Percentiles rank a stretch among this genome's conserved stretches.
Evolutionary conservation across 2,888 invertebrate genomes (phyloP).

Genomic region (Drosophila kokeensis): DNA sequence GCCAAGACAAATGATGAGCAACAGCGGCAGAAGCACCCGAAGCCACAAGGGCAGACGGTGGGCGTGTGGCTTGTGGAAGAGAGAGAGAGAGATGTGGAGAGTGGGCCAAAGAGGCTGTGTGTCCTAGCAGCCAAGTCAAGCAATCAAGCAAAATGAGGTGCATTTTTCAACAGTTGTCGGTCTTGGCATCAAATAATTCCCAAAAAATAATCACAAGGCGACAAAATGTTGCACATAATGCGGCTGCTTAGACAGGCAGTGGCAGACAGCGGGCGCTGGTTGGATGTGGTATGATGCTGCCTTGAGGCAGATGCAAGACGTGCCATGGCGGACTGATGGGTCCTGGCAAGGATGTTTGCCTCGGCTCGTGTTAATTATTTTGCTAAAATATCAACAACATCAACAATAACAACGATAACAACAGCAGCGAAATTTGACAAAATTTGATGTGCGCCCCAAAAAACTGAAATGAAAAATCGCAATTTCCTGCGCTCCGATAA

Average conservation of each 20-base stretch:
- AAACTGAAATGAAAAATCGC: slow-evolving; percentile 77
- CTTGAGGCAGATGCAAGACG: slow-evolving; percentile 48
- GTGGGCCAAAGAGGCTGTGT: not conserved
- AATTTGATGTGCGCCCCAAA: slow-evolving; percentile 70
- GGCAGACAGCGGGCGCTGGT: slow-evolving; percentile 4
- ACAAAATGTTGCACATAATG: slow-evolving; percentile 77
- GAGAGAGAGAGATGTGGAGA: too few species aligned
- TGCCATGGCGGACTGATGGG: slow-evolving; percentile 21
- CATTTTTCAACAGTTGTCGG: slow-evolving; percentile 57
- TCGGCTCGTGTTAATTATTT: slow-evolving; percentile 73
- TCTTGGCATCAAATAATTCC: slow-evolving; percentile 52
- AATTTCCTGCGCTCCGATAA: slow-evolving; percentile 73
- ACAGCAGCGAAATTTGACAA: slow-evolving; percentile 68
- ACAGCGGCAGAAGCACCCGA: slow-evolving; percentile 8
- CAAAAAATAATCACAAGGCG: slow-evolving; percentile 76
- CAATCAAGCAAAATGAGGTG: slow-evolving; percentile 76
- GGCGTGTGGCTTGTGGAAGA: slow-evolving; percentile 5
- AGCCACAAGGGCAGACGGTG: slow-evolving; percentile 22
- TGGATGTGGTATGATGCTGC: slow-evolving; percentile 15
- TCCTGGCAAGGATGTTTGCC: slow-evolving; percentile 33
- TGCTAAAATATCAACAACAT: slow-evolving; percentile 66
- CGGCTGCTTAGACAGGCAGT: slow-evolving; percentile 56
- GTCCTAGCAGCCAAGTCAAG: slow-evolving; percentile 32
- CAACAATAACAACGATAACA: slow-evolving; percentile 42
- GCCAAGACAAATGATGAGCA: slow-evolving; percentile 53